Conservation (phyloP, 2,888 invertebrate species). For the Pilophorus perplexus region DNA sequence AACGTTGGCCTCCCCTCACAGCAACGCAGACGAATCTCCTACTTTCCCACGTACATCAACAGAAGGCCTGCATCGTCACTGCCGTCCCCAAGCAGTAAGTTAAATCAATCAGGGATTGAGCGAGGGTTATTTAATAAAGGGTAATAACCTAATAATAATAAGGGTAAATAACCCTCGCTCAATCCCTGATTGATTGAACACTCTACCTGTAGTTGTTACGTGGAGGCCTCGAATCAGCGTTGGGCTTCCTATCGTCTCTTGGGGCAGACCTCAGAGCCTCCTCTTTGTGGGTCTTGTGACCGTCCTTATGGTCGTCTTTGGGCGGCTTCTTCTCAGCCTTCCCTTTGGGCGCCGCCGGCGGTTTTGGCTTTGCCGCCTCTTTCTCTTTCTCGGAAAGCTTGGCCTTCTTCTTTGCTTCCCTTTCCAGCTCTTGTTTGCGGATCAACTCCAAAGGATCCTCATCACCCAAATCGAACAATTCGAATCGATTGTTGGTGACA, state of each 20-base stretch:
- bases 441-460: slow-evolving; percentile 79
- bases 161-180: no score
- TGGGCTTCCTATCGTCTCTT: slow-evolving; percentile 16
- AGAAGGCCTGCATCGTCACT: no score
- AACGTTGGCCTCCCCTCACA: no score
- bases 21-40: no score
- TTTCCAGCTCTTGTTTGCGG: slow-evolving; percentile 74
- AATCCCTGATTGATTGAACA: no score
- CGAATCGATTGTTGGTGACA: slow-evolving; percentile 75
- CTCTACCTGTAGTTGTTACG: slow-evolving; percentile 4
- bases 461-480: slow-evolving; percentile 74
- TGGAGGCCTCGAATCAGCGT: slow-evolving; percentile 8
- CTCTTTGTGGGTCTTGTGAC: slow-evolving; percentile 10
- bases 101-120: no score
- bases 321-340: slow-evolving; percentile 18
- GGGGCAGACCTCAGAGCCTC: slow-evolving; percentile 12
- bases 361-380: slow-evolving; percentile 58
- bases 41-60: no score
- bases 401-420: slow-evolving; percentile 73
- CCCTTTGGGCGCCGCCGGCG: slow-evolving; percentile 15
- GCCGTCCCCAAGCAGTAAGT: no score
- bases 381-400: slow-evolving; percentile 73
- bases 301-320: slow-evolving; percentile 4
- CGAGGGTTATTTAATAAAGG: no score
- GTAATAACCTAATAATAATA: no score